Evolutionary conservation across 2,113 vertebrate genomes (phyloP).

Genomic region (Urocitellus parryii): DNA sequence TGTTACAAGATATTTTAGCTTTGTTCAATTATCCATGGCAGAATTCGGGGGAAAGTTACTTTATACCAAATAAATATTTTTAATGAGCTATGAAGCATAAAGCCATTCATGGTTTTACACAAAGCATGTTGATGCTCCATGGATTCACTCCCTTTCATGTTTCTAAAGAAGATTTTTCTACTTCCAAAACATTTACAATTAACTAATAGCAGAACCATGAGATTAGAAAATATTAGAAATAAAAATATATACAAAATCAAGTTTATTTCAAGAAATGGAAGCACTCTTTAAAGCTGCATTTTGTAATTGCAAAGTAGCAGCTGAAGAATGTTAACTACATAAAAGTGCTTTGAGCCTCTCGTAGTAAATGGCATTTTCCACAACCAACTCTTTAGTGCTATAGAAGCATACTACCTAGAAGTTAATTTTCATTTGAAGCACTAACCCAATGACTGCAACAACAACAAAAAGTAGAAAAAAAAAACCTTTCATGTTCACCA

Average conservation of each 20-base stretch:
- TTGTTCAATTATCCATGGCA: conserved; percentile 27
- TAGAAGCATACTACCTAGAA: background rate
- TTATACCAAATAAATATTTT: conserved; percentile 20
- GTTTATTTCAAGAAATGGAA: background rate
- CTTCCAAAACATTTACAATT: background rate
- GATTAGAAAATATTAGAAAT: conserved; percentile 13
- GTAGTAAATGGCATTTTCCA: background rate
- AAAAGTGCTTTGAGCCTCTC: background rate
- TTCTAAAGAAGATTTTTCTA: background rate
- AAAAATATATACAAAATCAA: conserved; percentile 24
- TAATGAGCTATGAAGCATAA: background rate
- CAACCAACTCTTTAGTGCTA: background rate
- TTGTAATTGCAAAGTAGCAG: background rate
- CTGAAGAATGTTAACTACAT: background rate
- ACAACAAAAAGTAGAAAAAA: background rate
- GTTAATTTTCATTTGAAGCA: background rate
- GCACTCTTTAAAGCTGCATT: background rate
- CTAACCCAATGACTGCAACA: background rate
- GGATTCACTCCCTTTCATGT: background rate
- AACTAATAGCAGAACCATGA: background rate
- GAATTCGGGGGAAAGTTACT: background rate
- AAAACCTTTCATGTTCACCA: background rate
- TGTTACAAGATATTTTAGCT: background rate
- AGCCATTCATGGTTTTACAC: background rate
- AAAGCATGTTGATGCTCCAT: background rate